Evolutionary conservation across 2,113 vertebrate species (phyloP), one percentile per base, ranked within the genome.

Genomic region (Lepisosteus osseus): DNA sequence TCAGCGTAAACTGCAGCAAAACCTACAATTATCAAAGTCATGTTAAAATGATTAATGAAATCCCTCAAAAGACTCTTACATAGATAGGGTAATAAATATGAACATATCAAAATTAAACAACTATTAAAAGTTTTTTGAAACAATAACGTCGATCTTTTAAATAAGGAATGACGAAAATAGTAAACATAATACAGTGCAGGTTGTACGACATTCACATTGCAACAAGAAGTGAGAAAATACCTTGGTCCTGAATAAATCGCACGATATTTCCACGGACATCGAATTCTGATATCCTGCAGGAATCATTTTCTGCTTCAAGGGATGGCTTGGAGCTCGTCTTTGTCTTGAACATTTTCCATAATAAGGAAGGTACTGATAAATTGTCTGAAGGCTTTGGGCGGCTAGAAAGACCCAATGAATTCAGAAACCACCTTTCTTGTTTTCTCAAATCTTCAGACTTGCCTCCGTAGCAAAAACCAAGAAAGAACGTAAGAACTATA

Each of bases 201-300:
- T 17, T n/a, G 14, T 43, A 6, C 56, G 17, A 9, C 43, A 62
- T 11, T 9, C 3, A 29, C 17, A 15, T 12, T 6, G 1, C 0
- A 7, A n/a, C 3, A 0, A 45, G 12, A 15, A 7, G 15, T 6
- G 54, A 59, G 51, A 7, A 1, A 74, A 69, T 81, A 99, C 97
- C 95, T 90, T 91, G 93, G 79, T 95, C 94, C 0, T 87, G 80
- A 42, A 98, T 76, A 75, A 93, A 90, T 1, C 96, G 89, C 74
- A 98, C 86, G 78, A 96, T 95, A 88, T 96, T 94, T 0, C 96
- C 97, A 0, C 90, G 90, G 13, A 98, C 96, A 1, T 92, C 89
- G 0, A 95, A 89, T 65, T 96, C 95, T 0, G 94, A 89, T 86
- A 97, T 87, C 77, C 89, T 84, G 65, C 96, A 99, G 0, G 86